Evolutionary conservation across 2,797 vertebrate species (phyloP).

Genomic region (Molossus alvarezi): DNA sequence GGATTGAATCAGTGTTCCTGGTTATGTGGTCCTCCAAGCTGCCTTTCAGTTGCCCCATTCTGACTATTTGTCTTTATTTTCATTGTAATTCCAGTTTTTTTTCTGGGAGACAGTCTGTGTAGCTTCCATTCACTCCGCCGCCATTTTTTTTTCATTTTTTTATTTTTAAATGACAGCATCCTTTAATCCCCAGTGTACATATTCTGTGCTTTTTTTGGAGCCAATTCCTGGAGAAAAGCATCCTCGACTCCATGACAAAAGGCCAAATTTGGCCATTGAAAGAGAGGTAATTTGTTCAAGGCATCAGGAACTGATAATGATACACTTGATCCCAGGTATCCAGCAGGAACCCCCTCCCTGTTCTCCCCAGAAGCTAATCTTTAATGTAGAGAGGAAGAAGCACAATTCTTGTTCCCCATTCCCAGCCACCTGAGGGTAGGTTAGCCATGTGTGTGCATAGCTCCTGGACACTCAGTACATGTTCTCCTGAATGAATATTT

Average conservation of each 20-base stretch:
- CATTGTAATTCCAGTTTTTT: too few species aligned
- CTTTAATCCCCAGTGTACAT: not conserved
- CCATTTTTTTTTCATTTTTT: not conserved
- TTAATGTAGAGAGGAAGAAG: not conserved
- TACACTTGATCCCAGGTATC: not conserved
- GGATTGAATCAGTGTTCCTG: too few species aligned
- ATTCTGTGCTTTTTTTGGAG: not conserved
- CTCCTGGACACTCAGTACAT: not conserved
- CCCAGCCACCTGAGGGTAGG: not conserved
- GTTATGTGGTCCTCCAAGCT: too few species aligned
- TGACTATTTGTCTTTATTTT: too few species aligned
- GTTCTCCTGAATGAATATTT: not conserved
- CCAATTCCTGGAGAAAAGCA: not conserved
- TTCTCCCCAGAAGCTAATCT: not conserved
- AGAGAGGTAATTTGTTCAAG: not conserved
- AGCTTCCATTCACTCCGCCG: too few species aligned
- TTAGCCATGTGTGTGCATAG: not conserved
- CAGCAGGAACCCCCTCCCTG: not conserved
- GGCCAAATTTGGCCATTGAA: not conserved
- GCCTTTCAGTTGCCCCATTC: too few species aligned
- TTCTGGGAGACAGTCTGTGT: too few species aligned
- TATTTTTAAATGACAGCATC: conserved; percentile 57
- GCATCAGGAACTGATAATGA: not conserved
- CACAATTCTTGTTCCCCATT: not conserved
- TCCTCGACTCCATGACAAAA: not conserved